Conservation (phyloP, 2,113 vertebrate genomes). For the Anolis sagrei region DNA sequence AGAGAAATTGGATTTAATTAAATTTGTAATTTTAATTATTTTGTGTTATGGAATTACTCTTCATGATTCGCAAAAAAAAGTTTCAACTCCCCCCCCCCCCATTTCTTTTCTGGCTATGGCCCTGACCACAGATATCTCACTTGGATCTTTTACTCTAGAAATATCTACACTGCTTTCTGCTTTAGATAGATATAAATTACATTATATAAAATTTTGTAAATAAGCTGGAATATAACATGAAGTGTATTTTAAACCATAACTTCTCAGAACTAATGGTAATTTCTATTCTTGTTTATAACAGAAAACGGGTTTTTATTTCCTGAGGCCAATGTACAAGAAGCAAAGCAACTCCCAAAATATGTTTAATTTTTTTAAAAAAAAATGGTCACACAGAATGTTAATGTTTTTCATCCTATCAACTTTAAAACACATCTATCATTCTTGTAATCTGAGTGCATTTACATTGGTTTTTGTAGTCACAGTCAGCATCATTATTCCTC, state of each 20-base stretch:
- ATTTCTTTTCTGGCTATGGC: too few relatives aligned
- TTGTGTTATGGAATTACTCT: too few relatives aligned
- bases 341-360: background rate
- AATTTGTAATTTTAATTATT: too few relatives aligned
- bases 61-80: too few relatives aligned
- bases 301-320: conserved; percentile 40
- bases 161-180: background rate
- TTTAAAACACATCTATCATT: conserved; percentile 7
- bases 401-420: conserved; percentile 36
- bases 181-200: conserved; percentile 1
- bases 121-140: background rate
- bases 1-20: too few relatives aligned
- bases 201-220: background rate
- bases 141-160: background rate
- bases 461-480: background rate
- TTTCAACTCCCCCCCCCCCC: too few relatives aligned
- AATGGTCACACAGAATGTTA: conserved; percentile 23
- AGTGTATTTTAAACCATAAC: conserved; percentile 29
- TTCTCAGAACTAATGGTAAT: conserved; percentile 13
- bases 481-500: conserved; percentile 2
- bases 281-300: background rate
- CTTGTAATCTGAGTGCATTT: conserved; percentile 1
- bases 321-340: conserved; percentile 15
- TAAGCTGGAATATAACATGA: background rate
- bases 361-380: background rate